Evolutionary conservation across 2,113 vertebrate genomes (phyloP).

Genomic region (Trogon melanurus): DNA sequence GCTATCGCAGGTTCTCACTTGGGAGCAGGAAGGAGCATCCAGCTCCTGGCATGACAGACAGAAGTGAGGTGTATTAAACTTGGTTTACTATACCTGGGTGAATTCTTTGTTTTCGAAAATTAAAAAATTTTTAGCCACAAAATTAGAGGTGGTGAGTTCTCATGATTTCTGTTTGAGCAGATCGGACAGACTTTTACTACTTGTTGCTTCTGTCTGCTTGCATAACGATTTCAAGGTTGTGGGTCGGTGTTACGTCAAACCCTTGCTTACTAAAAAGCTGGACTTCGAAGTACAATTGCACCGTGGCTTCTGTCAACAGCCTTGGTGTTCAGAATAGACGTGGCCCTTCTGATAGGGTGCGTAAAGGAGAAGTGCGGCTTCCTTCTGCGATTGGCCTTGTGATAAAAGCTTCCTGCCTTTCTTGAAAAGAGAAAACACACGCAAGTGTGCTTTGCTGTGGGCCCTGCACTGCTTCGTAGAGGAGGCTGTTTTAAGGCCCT

Average conservation of each 20-base stretch:
- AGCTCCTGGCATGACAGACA: background rate
- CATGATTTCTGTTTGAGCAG: background rate
- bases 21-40: background rate
- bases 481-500: fast-evolving
- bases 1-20: background rate
- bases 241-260: background rate
- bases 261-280: background rate
- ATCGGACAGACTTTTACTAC: background rate
- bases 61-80: background rate
- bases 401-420: conserved; percentile 19
- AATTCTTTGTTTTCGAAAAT: background rate
- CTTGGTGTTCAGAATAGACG: background rate
- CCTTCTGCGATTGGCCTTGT: background rate
- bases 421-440: background rate
- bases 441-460: background rate
- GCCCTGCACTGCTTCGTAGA: background rate
- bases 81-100: background rate
- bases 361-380: background rate
- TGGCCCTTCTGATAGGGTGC: background rate
- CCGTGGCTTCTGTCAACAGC: background rate
- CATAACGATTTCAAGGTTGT: background rate
- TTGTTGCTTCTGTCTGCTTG: fast-evolving
- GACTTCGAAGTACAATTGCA: background rate
- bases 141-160: background rate
- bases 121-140: background rate